Evolutionary conservation across 2,888 invertebrate species (phyloP).

Genomic region (Meliscaeva auricollis): DNA sequence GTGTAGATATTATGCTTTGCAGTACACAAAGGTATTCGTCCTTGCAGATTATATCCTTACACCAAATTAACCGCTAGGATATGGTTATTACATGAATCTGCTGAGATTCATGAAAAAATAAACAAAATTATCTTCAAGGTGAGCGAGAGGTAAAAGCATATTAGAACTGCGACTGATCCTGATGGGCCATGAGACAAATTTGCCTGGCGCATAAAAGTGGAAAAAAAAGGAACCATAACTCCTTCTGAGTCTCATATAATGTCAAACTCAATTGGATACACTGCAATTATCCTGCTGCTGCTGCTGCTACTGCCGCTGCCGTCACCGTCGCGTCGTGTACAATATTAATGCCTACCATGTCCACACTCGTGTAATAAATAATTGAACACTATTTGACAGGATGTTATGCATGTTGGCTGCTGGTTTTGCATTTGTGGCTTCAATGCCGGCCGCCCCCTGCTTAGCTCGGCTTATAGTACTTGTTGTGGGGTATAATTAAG

Average conservation of each 20-base stretch:
- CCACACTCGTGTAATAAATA: slow-evolving; percentile 76
- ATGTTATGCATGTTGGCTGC: slow-evolving; percentile 73
- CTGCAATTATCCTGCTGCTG: slow-evolving; percentile 64
- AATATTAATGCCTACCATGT: slow-evolving; percentile 71
- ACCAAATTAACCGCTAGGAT: slow-evolving; percentile 68
- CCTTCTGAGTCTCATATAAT: slow-evolving; percentile 57
- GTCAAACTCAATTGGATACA: slow-evolving; percentile 67
- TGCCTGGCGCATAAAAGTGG: neutral
- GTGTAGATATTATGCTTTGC: neutral
- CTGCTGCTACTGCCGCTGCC: neutral
- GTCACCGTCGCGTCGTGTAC: slow-evolving; percentile 42
- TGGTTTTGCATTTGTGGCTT: slow-evolving; percentile 69
- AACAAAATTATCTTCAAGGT: slow-evolving; percentile 40
- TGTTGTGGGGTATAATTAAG: slow-evolving; percentile 73
- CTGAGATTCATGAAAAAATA: slow-evolving; percentile 58
- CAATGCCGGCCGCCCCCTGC: slow-evolving; percentile 23
- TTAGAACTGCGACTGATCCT: too few relatives aligned
- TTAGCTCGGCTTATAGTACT: slow-evolving; percentile 38
- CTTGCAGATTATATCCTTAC: slow-evolving; percentile 23
- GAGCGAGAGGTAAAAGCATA: neutral
- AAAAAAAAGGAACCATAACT: slow-evolving; percentile 34
- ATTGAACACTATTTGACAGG: slow-evolving; percentile 76
- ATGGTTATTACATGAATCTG: slow-evolving; percentile 44
- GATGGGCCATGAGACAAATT: too few relatives aligned
- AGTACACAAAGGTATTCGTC: slow-evolving; percentile 1